Base-by-base conservation (phyloP, 2,113 vertebrate genomes). In the Macquaria australasica region DNA sequence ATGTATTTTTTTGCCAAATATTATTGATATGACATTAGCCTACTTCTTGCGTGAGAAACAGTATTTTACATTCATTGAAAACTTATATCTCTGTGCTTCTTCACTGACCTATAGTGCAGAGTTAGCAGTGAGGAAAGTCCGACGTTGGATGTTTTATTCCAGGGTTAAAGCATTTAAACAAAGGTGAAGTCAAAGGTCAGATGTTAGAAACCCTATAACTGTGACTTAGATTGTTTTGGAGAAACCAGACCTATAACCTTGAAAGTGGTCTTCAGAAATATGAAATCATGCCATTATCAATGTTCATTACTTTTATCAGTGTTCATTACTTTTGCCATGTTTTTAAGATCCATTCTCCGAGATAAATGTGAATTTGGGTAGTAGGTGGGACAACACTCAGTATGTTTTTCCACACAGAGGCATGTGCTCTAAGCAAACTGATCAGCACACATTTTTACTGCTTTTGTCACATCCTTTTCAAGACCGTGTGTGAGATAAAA, bases 291-390 rank as follows among this genome's bases (percentile, higher is more conserved):
- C 21, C 39, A 0, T 59, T 62, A 73, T 85, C 79, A 77, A 66
- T 82, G 55, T 85, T 84, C 63, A 75, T 23, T 45, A 3, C 25
- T 85, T 59, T 64, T 68, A 39, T 77, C 73, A 74, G 70, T 83
- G 62, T 89, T 39, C 39, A 39, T 39, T 39, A 45, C 43, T 45
- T 45, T 45, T 45, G 43, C 43, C 43, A 45, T 45, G 14, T 8
- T 16, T 41, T 56, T 7, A 39, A 34, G n/a, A 45, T 68, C 41
- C 43, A 9, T 37, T 58, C 20, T 20, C 34, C 18, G 23, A 59
- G 41, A 51, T 69, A 39, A 48, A 41, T 41, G 80, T 51, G 21
- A 72, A 31, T 28, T 45, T 31, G 11, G 31, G 25, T 43, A 34
- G 15, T 20, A 58, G 69, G 43, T 50, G 34, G 23, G 21, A 53